Conservation (phyloP, 2,797 vertebrate species). For the Ctenosaura bakeri region DNA sequence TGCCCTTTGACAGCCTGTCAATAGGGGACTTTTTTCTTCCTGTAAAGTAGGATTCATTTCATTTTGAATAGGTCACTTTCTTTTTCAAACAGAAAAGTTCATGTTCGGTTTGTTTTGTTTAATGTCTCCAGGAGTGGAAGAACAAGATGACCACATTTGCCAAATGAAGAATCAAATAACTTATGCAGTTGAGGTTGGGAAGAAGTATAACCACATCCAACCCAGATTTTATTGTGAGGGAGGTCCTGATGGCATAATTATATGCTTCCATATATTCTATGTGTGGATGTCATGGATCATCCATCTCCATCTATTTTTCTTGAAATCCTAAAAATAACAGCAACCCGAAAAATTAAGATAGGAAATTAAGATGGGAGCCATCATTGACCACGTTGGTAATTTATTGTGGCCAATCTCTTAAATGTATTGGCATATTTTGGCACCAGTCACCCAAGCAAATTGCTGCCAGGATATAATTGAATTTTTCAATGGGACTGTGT, state of each 20-base stretch:
- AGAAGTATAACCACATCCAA: background rate
- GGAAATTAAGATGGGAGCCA: too few species aligned
- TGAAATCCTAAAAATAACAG: too few species aligned
- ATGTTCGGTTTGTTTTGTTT: background rate
- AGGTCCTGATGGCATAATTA: too few species aligned
- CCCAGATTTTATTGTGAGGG: background rate
- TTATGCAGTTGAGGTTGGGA: background rate
- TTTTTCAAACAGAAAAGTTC: background rate
- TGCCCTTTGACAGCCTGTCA: background rate
- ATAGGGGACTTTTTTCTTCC: background rate
- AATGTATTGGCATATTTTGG: background rate
- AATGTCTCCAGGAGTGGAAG: background rate
- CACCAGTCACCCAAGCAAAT: background rate
- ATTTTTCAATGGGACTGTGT: background rate
- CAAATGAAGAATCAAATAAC: background rate
- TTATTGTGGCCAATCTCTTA: background rate
- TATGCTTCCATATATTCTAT: background rate
- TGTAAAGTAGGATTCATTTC: background rate
- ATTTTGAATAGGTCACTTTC: background rate
- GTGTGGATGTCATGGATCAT: background rate
- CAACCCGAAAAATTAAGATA: background rate
- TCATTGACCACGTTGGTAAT: background rate
- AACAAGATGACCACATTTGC: background rate
- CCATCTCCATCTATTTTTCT: background rate
- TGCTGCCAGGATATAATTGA: background rate